Conservation (phyloP, 2,113 vertebrate genomes). For the Tragelaphus buxtoni region DNA sequence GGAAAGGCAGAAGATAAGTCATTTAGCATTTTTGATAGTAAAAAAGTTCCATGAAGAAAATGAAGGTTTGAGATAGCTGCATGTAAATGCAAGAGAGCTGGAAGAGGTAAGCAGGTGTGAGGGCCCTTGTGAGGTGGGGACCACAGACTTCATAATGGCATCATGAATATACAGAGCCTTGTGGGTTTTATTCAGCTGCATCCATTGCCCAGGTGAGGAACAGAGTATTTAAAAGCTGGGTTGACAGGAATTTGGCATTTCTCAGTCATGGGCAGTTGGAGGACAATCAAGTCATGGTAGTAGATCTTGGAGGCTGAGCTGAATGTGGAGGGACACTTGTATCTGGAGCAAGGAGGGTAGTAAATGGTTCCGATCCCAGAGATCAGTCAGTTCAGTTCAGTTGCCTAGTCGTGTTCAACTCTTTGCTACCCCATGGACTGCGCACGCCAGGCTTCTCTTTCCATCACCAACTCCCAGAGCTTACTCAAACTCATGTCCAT, state of each 20-base stretch:
- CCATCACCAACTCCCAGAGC: background rate
- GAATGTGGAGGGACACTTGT: background rate
- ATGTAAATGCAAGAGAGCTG: background rate
- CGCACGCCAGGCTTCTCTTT: accelerated
- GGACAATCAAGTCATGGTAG: background rate
- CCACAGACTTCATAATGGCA: background rate
- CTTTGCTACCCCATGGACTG: background rate
- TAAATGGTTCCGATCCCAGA: background rate
- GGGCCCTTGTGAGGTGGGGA: background rate
- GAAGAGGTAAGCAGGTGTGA: background rate
- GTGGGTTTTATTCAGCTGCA: background rate
- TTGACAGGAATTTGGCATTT: background rate
- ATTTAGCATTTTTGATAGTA: background rate
- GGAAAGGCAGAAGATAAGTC: background rate
- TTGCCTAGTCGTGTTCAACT: background rate
- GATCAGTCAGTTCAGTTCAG: background rate
- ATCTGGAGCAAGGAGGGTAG: background rate
- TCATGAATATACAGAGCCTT: background rate
- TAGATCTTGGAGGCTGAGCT: background rate
- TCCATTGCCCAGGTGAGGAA: background rate
- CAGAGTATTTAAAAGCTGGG: background rate
- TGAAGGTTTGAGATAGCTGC: background rate
- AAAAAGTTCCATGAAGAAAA: background rate
- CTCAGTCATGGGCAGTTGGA: background rate
- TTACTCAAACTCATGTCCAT: background rate